Evolutionary conservation across 1,140 invertebrate genomes (phyloP).

Genomic region (Oncopodura yosiiana): DNA sequence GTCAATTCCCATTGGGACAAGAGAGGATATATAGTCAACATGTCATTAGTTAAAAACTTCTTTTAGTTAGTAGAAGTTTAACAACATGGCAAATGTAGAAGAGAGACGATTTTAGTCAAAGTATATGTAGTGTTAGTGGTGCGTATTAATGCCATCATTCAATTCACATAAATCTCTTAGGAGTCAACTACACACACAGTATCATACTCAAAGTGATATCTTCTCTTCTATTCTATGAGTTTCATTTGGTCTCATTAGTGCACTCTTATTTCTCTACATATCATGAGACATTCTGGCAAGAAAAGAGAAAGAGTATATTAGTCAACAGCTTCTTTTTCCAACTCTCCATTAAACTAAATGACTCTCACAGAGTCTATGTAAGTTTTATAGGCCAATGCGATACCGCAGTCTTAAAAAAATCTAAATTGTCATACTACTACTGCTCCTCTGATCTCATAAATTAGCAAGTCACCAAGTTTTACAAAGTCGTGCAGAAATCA

Average conservation of each 20-base stretch:
- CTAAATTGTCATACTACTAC: no score
- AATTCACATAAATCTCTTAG: constrained; percentile 13
- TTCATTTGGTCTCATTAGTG: constrained; percentile 28
- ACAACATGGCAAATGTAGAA: background rate
- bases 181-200: background rate
- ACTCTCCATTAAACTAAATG: no score
- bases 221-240: constrained; percentile 13
- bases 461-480: no score
- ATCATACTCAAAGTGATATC: background rate
- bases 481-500: no score
- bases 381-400: no score
- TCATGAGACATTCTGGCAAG: constrained; percentile 6
- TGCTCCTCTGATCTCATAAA: no score
- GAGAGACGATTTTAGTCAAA: constrained; percentile 1
- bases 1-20: background rate
- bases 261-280: constrained; percentile 20
- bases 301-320: background rate
- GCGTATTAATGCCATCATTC: constrained; percentile 7
- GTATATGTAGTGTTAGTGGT: background rate
- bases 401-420: no score
- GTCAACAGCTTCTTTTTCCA: no score
- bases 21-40: background rate
- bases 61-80: no score
- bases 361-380: no score
- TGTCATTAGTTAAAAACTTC: background rate